Percentiles rank a stretch among this genome's conserved stretches.
Evolutionary conservation across 2,797 vertebrate genomes (phyloP).

Genomic region (Schizothorax lantsangensis): DNA sequence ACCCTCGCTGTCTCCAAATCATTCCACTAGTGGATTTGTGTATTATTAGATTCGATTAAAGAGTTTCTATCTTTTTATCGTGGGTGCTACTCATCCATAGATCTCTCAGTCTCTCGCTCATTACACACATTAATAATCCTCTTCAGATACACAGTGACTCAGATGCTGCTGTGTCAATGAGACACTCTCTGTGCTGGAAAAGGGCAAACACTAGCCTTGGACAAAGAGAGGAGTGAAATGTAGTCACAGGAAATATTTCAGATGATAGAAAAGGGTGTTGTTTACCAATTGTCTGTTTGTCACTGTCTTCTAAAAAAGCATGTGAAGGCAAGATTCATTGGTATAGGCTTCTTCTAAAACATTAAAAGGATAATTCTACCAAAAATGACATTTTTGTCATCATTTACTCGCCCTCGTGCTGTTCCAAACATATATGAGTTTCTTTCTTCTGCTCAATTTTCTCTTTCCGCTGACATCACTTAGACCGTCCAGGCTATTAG

Average conservation of each 20-base stretch:
- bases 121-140: slow-evolving; percentile 30
- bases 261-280: slow-evolving; percentile 9
- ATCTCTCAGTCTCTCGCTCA: slow-evolving; percentile 3
- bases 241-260: slow-evolving; percentile 25
- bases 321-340: neutral
- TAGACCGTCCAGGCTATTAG: neutral
- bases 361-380: neutral
- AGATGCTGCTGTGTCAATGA: slow-evolving; percentile 13
- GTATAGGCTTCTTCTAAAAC: neutral
- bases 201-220: slow-evolving; percentile 31
- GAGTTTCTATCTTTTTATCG: neutral
- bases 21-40: slow-evolving; percentile 24
- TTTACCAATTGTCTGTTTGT: neutral
- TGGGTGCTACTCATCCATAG: slow-evolving; percentile 16
- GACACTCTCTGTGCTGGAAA: slow-evolving; percentile 29
- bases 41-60: slow-evolving; percentile 11
- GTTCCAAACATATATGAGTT: neutral
- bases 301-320: neutral
- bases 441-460: neutral
- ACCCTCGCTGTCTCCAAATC: neutral
- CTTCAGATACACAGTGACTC: slow-evolving; percentile 33
- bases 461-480: neutral
- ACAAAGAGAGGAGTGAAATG: slow-evolving; percentile 25
- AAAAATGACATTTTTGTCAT: neutral
- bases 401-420: neutral